These are phyloP conservation scores for Rhodophaea formosa DNA, from an alignment of 2,888 invertebrate genomes.

Conservation along the genomic window DNA sequence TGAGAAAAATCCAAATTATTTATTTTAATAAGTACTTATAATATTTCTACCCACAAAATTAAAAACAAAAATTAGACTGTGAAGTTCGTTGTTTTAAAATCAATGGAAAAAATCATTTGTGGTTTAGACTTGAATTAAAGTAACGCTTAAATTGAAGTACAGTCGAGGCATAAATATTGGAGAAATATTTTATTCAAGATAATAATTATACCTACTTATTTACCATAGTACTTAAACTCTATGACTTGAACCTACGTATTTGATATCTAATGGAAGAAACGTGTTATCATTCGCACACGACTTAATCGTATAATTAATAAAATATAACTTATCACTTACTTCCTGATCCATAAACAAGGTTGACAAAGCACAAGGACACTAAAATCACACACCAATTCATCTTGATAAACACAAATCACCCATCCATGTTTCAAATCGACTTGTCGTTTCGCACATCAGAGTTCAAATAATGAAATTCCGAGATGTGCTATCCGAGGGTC, in stretches of 20 bases:
- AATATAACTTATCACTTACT: constrained; percentile 36
- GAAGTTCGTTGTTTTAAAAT: too few relatives aligned
- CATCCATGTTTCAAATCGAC: constrained; percentile 48
- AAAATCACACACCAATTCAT: constrained; percentile 68
- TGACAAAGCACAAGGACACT: constrained; percentile 61
- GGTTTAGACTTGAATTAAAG: too few relatives aligned
- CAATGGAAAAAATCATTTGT: too few relatives aligned
- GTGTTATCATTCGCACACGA: background rate
- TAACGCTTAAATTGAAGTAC: too few relatives aligned
- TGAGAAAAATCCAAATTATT: too few relatives aligned
- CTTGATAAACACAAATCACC: constrained; percentile 46
- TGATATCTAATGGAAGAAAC: background rate
- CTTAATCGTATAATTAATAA: background rate
- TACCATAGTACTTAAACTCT: too few relatives aligned
- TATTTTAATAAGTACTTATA: too few relatives aligned
- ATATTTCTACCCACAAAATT: too few relatives aligned
- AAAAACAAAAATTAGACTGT: too few relatives aligned
- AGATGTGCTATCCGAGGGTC: constrained; percentile 55
- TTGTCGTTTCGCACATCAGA: constrained; percentile 47
- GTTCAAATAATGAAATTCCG: constrained; percentile 59
- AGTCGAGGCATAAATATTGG: too few relatives aligned
- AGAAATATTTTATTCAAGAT: too few relatives aligned
- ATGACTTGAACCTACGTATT: background rate
- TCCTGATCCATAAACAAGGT: constrained; percentile 62
- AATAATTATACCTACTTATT: too few relatives aligned